Conservation (phyloP, 2,888 invertebrate genomes). For the Xanthia icteritia region DNA sequence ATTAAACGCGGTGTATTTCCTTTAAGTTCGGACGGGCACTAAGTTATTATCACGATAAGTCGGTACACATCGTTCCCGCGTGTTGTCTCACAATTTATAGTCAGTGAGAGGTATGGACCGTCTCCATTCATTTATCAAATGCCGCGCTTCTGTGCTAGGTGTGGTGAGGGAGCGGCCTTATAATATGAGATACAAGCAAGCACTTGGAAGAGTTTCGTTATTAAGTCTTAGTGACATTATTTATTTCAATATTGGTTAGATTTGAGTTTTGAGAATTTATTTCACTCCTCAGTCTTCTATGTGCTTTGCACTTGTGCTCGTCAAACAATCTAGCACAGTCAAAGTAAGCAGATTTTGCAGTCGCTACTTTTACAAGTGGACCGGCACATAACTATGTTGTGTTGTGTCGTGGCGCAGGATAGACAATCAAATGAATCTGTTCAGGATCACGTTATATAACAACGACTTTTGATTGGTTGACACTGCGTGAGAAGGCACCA, state of each 20-base stretch:
- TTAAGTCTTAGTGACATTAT: background rate
- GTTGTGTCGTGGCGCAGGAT: background rate
- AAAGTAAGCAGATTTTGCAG: background rate
- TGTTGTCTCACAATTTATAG: conserved; percentile 61
- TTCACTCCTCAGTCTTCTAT: background rate
- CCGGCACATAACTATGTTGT: background rate
- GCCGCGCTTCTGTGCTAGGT: conserved; percentile 58
- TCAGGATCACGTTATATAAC: background rate
- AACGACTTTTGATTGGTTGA: conserved; percentile 5
- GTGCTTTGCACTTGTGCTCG: background rate
- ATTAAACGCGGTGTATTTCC: conserved; percentile 34
- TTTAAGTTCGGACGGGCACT: conserved; percentile 24
- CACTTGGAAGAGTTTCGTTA: background rate
- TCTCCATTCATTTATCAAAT: conserved; percentile 67
- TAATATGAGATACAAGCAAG: background rate
- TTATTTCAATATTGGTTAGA: background rate
- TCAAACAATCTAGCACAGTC: background rate
- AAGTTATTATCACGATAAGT: conserved; percentile 60
- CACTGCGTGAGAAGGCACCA: background rate
- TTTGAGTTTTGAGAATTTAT: background rate
- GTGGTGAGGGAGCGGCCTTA: conserved; percentile 39
- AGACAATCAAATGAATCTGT: background rate
- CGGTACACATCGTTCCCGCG: conserved; percentile 51
- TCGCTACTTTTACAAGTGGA: background rate
- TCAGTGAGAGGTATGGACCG: conserved; percentile 55